Conservation (phyloP, 1,140 invertebrate genomes). For the Drosophila fuyamai region DNA sequence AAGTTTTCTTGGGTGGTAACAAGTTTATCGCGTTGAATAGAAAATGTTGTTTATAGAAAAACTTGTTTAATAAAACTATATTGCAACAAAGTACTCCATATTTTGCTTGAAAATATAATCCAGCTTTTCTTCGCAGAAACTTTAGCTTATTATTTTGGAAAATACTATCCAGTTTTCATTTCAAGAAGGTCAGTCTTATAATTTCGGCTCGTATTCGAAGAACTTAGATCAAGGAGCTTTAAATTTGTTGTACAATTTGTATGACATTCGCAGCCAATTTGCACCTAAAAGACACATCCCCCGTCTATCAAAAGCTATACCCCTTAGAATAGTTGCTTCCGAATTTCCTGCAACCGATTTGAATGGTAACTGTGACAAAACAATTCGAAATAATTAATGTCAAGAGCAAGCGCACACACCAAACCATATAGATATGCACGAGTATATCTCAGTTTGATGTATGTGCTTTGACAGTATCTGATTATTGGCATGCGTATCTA, state of each 20-base stretch:
- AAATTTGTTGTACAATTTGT: no score
- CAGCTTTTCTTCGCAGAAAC: no score
- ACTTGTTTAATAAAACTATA: constrained; percentile 5
- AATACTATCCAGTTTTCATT: no score
- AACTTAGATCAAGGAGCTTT: no score
- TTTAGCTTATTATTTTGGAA: no score
- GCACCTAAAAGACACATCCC: no score
- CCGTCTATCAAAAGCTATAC: not conserved
- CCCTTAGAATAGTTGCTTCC: not conserved
- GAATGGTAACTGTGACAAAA: constrained; percentile 65
- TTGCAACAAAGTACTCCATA: constrained; percentile 1
- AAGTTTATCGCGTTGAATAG: constrained; percentile 45
- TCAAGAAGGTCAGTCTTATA: no score
- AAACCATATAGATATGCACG: constrained; percentile 16
- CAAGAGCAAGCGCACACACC: constrained; percentile 58
- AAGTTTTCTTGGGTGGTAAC: constrained; percentile 36
- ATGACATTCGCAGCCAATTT: no score
- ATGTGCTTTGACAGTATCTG: constrained; percentile 56
- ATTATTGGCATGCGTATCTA: constrained; percentile 62
- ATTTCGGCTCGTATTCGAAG: no score
- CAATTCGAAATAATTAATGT: constrained; percentile 75
- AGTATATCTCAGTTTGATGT: constrained; percentile 38
- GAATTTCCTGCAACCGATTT: constrained; percentile 23
- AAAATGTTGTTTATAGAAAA: no score
- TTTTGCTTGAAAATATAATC: not conserved